Evolutionary conservation across 2,113 vertebrate genomes (phyloP), one percentile per base, ranked within the genome.

Genomic region (Brachirus orientalis): DNA sequence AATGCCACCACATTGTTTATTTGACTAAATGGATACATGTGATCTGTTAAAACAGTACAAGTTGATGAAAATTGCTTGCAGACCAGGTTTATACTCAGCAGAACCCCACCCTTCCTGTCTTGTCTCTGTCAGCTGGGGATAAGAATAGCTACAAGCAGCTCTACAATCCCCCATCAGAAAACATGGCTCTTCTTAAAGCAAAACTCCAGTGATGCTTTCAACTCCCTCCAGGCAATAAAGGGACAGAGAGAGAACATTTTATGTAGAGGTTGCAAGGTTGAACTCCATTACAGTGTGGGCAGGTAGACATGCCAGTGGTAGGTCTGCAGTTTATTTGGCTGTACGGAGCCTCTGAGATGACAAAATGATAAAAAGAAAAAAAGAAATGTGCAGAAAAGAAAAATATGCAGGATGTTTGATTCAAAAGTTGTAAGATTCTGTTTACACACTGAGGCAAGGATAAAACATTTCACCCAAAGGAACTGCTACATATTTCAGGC

Each of bases 241-340:
- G 78, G 77, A 86, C 75, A 73, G 67, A 69, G 68, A 80, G 57
- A 79, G 60, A n/a, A n/a, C 83, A 83, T 86, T 81, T 87, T 82
- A 86, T 86, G 70, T 66, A 72, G 78, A 86, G 85, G 82, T 80
- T 72, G 75, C 53, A 82, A 79, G 70, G 85, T 85, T 87, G 64
- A 76, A 86, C 88, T 88, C 86, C 82, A 86, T 90, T 88, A 90
- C 84, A 79, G 79, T 63, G 73, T 53, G 61, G 78, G 80, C 67
- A 86, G 80, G 80, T 79, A 82, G 79, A 72, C 70, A 69, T 79
- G 69, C 50, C 63, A 59, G 36, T 70, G 36, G 70, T 84, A 72
- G 80, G 74, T 79, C 69, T 88, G 67, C 47, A 56, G 57, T 87
- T 80, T 84, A 87, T 90, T 85, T 88, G 75, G 45, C 54, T 58